Conservation (phyloP, 2,797 vertebrate genomes). For the Pachyuromys duprasi region DNA sequence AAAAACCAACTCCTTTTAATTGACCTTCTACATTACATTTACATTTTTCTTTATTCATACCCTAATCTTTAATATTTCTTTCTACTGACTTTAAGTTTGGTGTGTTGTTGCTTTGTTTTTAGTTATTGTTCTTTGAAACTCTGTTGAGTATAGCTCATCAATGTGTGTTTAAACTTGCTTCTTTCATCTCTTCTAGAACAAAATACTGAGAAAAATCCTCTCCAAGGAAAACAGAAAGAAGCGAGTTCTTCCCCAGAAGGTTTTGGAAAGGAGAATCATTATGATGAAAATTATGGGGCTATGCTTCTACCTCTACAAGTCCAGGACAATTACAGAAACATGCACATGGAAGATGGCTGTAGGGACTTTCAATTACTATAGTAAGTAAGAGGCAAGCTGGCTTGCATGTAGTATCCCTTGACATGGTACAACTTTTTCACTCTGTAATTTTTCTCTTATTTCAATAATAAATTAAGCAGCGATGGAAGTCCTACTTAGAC, state of each 20-base stretch:
- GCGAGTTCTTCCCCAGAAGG: slow-evolving; percentile 85
- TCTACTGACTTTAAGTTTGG: neutral
- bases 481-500: neutral
- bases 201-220: slow-evolving; percentile 83
- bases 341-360: neutral
- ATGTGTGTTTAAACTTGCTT: neutral
- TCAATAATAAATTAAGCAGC: neutral
- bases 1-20: neutral
- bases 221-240: slow-evolving; percentile 86
- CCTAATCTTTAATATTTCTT: neutral
- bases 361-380: neutral
- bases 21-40: neutral
- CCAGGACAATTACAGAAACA: neutral
- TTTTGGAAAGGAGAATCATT: slow-evolving; percentile 82
- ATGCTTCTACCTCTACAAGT: neutral
- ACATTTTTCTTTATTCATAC: neutral
- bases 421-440: neutral
- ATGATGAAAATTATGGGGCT: neutral
- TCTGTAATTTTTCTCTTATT: neutral
- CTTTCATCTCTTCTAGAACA: slow-evolving; percentile 86
- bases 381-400: slow-evolving; percentile 43
- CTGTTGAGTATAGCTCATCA: neutral
- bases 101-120: neutral
- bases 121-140: neutral
- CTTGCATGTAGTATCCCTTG: neutral